Percentiles rank a stretch among this genome's conserved stretches.
phyloP scores from a whole-genome alignment of 1,140 invertebrate species.

The Pissodes strobi region DNA sequence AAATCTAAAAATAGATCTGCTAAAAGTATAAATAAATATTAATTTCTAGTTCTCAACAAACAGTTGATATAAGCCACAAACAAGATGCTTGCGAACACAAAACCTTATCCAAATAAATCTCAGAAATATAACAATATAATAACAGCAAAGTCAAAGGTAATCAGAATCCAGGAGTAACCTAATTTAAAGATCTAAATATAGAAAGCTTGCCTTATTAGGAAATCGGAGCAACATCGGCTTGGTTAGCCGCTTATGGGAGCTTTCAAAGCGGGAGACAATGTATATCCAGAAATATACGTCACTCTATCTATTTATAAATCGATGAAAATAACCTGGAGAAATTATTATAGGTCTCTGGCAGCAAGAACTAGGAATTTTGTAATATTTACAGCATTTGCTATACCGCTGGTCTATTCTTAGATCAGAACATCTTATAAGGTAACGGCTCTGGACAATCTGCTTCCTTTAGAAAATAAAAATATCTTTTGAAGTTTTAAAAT shows the following conservation, averaged over 20 bases:
- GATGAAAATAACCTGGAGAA: conserved; percentile 36
- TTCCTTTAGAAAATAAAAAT: no score
- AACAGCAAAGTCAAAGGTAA: no score
- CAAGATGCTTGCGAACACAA: no score
- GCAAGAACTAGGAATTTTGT: conserved; percentile 32
- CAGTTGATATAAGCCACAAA: no score
- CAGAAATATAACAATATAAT: no score
- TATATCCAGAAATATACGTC: conserved; percentile 34
- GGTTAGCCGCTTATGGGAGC: conserved; percentile 19
- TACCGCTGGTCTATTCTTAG: conserved; percentile 16
- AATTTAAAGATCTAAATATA: conserved; percentile 30
- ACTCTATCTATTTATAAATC: conserved; percentile 35
- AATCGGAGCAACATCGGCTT: conserved; percentile 26
- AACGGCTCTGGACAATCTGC: conserved; percentile 7
- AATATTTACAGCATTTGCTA: conserved; percentile 37
- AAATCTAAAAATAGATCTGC: neutral
- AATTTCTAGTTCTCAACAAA: no score
- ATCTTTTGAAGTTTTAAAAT: no score
- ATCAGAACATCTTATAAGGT: conserved; percentile 26
- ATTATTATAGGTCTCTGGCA: conserved; percentile 22
- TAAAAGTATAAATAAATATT: no score
- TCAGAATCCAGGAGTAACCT: neutral
- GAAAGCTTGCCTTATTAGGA: conserved; percentile 21
- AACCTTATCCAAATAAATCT: no score
- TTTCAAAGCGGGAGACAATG: conserved; percentile 33